A percentile compares a stretch with the other conserved stretches of the same genome.
These are phyloP conservation scores for Pararge aegeria DNA, from an alignment of 1,140 invertebrate species.

Conservation along the genomic window DNA sequence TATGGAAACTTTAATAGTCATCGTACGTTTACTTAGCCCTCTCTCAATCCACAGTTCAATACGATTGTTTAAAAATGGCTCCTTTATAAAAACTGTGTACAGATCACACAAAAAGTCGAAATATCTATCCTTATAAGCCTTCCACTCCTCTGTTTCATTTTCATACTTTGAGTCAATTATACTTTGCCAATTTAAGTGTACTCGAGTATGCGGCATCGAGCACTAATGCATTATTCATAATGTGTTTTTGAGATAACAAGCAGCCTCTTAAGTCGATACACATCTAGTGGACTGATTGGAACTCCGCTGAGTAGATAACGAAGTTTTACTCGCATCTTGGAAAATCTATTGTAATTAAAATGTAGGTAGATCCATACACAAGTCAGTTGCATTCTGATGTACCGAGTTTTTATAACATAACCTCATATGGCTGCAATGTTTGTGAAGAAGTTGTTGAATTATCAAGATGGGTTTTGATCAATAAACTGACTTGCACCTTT, in stretches of 20 bases:
- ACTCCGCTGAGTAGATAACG: slow-evolving; percentile 44
- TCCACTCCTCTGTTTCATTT: slow-evolving; percentile 62
- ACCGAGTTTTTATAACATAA: neutral
- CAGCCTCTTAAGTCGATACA: slow-evolving; percentile 70
- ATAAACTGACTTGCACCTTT: neutral
- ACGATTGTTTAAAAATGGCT: slow-evolving; percentile 57
- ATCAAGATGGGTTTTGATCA: neutral
- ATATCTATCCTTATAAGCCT: slow-evolving; percentile 34
- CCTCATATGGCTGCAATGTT: neutral
- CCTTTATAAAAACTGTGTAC: slow-evolving; percentile 43
- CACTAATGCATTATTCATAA: slow-evolving; percentile 78
- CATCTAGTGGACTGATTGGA: slow-evolving; percentile 72
- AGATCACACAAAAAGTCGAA: slow-evolving; percentile 59
- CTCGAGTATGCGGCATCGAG: slow-evolving; percentile 49
- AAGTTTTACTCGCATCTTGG: slow-evolving; percentile 26
- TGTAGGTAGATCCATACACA: no score
- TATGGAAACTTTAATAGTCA: neutral
- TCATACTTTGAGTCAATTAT: slow-evolving; percentile 77
- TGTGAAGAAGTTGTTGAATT: neutral
- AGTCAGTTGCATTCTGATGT: slow-evolving; percentile 9
- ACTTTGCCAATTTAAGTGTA: slow-evolving; percentile 73
- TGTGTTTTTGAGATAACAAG: slow-evolving; percentile 79
- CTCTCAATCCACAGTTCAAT: slow-evolving; percentile 27
- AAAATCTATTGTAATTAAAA: slow-evolving; percentile 55
- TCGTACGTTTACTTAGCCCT: slow-evolving; percentile 18